Evolutionary conservation across 2,888 invertebrate species (phyloP), one percentile per base, ranked within the genome.

Genomic region (Ceraclea dissimilis): DNA sequence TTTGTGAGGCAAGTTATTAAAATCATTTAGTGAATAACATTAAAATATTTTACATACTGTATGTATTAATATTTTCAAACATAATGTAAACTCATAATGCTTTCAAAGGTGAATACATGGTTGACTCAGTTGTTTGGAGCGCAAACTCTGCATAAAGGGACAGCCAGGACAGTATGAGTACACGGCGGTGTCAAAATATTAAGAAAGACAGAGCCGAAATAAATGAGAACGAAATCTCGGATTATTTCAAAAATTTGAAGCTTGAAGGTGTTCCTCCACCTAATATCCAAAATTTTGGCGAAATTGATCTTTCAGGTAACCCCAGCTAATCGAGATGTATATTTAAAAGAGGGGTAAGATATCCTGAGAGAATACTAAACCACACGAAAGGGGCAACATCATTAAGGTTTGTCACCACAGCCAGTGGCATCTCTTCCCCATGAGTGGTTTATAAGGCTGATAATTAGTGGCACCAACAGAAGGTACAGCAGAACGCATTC

Each of bases 271-370:
- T 50, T 50, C 17, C 22, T 17, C n/a, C 26, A 6, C 17, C n/a
- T 31, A 46, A 46, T 39, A 50, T 50, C 10, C n/a, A 52, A 16
- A 57, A 56, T 48, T 56, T 47, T 31, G 56, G 52, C 49, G 56
- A 56, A 49, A 56, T 49, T 21, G 52, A 56, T 39, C 34, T 56
- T 52, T 44, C 46, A 8, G 52, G 52, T 34, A 49, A 56, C 39
- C 49, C 56, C n/a, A 52, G 56, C 8, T 18, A 18, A 18, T 48
- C 16, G 33, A 52, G 48, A 21, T 34, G 46, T 21, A 39, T 53
- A 13, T 49, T 48, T 11, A 52, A 43, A 18, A 33, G 57, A 46
- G 49, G 52, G 16, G 39, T 49, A 26, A 57, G 52, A 33, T 49
- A 49, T 21, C 52, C 52, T 11, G 52, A 58, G 16, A 5, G 43